Percentiles rank a stretch among this genome's conserved stretches.
Evolutionary conservation across 2,888 invertebrate genomes (phyloP).

Genomic region (Amphipoea oculea): DNA sequence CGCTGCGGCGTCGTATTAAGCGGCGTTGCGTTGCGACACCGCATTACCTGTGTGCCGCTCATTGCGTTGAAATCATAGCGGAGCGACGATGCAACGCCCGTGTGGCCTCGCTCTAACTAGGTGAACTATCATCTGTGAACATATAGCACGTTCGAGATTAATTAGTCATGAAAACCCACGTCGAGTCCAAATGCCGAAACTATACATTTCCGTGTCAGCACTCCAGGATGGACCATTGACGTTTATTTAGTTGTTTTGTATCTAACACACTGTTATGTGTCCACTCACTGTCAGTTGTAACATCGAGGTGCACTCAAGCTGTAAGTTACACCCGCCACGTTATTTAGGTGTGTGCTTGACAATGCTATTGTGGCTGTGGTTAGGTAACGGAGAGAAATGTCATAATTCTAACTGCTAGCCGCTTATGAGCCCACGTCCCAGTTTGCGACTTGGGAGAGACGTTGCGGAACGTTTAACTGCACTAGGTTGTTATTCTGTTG

Average conservation of each 20-base stretch:
- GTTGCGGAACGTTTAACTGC: conserved; percentile 1
- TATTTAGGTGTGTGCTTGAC: conserved; percentile 48
- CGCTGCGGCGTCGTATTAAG: background rate
- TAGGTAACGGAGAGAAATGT: conserved; percentile 45
- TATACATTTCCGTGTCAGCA: conserved; percentile 30
- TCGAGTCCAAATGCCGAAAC: conserved; percentile 33
- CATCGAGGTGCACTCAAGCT: conserved; percentile 31
- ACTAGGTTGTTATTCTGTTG: background rate
- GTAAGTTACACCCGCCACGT: conserved; percentile 42
- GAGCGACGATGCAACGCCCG: background rate
- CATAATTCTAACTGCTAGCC: conserved; percentile 42
- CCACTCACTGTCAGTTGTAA: conserved; percentile 34
- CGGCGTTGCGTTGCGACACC: background rate
- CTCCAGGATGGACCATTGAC: conserved; percentile 35
- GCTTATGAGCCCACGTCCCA: conserved; percentile 31
- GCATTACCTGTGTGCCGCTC: background rate
- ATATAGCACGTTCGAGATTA: conserved; percentile 26
- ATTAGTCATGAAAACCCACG: conserved; percentile 34
- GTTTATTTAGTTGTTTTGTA: conserved; percentile 50
- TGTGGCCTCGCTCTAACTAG: background rate
- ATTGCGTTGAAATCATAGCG: background rate
- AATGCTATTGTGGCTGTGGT: conserved; percentile 51
- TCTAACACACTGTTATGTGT: conserved; percentile 35
- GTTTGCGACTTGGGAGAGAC: conserved; percentile 1
- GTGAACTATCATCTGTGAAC: conserved; percentile 25